Percentiles rank a stretch among this genome's conserved stretches.
Conservation (phyloP, 30 jellyfish, hydroid and myxozoan species). For the Catostylus mosaicus region DNA sequence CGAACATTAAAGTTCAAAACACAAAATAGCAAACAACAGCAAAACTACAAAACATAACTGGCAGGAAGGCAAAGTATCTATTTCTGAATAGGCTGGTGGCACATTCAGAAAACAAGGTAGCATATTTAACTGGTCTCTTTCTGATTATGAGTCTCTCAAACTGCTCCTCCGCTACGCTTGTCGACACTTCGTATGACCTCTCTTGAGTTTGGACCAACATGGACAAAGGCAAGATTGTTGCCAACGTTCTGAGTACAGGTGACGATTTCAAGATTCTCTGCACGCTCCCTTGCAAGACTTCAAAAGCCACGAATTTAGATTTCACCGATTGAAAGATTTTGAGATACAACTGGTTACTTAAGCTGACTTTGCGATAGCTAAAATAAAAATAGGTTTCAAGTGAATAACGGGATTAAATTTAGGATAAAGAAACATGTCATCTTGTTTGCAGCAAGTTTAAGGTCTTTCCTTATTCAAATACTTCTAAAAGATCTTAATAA, state of each 20-base stretch:
- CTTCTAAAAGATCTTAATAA: background rate
- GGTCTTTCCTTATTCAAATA: background rate
- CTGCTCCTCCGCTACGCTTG: constrained; percentile 75
- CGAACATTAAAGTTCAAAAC: too few relatives aligned
- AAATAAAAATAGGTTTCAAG: background rate
- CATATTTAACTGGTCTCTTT: constrained; percentile 56
- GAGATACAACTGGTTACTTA: constrained; percentile 60
- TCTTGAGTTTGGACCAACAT: constrained; percentile 27
- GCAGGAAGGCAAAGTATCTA: constrained; percentile 1
- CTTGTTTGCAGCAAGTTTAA: background rate
- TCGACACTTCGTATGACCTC: constrained; percentile 66
- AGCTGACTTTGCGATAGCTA: constrained; percentile 80
- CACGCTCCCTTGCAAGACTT: constrained; percentile 52
- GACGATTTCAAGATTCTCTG: constrained; percentile 49
- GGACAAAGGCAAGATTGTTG: constrained; percentile 29
- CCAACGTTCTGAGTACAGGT: constrained; percentile 22
- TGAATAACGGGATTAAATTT: background rate
- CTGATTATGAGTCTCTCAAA: constrained; percentile 70
- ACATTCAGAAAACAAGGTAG: constrained; percentile 10
- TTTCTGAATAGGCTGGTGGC: background rate
- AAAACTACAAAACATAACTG: background rate
- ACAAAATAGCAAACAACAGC: too few relatives aligned
- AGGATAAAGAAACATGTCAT: background rate
- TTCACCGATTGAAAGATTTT: constrained; percentile 59
- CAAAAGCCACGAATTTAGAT: constrained; percentile 62